phyloP scores from a whole-genome alignment of 2,888 invertebrate species.

The Apoda limacodes region DNA sequence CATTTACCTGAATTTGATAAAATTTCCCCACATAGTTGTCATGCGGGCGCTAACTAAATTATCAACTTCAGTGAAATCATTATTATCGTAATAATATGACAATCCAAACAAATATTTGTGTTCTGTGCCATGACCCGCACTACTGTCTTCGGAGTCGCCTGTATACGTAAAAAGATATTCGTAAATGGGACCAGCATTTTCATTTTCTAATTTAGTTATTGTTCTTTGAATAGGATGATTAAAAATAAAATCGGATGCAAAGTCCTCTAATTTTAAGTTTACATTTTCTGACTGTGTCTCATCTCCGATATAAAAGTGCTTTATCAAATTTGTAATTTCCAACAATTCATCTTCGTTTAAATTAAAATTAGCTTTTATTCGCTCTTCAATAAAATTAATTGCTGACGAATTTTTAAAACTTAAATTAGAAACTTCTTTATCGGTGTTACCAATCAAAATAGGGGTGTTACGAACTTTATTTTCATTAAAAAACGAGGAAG shows the following conservation, averaged over 20 bases:
- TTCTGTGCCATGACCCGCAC: constrained; percentile 42
- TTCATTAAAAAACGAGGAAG: constrained; percentile 38
- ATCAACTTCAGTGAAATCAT: too few species aligned
- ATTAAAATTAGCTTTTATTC: constrained; percentile 15
- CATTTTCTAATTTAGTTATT: constrained; percentile 34
- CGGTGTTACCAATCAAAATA: constrained; percentile 48
- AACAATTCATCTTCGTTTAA: constrained; percentile 19
- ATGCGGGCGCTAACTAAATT: constrained; percentile 2
- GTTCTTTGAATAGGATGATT: constrained; percentile 30
- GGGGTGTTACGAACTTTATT: constrained; percentile 44
- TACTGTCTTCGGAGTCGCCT: constrained; percentile 25
- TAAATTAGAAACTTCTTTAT: too few species aligned
- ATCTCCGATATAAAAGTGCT: constrained; percentile 37
- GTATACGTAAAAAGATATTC: constrained; percentile 42
- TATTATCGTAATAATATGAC: too few species aligned
- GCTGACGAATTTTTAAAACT: constrained; percentile 6
- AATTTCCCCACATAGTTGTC: constrained; percentile 4
- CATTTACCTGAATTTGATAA: constrained; percentile 13
- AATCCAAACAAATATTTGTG: constrained; percentile 42
- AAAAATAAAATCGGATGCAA: constrained; percentile 35
- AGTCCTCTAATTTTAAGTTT: constrained; percentile 25
- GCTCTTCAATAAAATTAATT: background rate
- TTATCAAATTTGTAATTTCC: constrained; percentile 22
- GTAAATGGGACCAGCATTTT: constrained; percentile 40
- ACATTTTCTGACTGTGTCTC: constrained; percentile 20